These are phyloP conservation scores for Chaitophorus viminalis DNA, from an alignment of 2,888 invertebrate genomes.

Conservation along the genomic window DNA sequence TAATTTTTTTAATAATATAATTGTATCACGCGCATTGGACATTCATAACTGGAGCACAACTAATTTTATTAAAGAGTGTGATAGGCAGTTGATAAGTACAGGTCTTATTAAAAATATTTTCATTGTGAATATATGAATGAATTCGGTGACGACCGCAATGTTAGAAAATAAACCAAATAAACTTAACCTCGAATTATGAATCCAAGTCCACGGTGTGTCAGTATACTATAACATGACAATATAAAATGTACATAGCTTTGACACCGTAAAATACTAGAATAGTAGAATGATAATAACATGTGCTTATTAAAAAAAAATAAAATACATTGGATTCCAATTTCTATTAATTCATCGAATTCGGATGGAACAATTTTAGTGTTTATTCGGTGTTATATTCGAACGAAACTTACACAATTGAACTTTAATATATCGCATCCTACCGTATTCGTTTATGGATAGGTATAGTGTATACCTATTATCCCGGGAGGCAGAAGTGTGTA, in stretches of 20 bases:
- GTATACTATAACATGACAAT: background rate
- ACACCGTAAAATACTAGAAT: too few relatives aligned
- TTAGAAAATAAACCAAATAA: background rate
- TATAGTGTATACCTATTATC: too few relatives aligned
- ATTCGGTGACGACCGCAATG: background rate
- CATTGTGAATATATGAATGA: too few relatives aligned
- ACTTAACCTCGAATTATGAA: background rate
- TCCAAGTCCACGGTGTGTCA: too few relatives aligned
- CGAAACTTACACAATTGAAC: background rate
- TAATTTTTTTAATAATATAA: too few relatives aligned
- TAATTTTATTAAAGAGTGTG: background rate
- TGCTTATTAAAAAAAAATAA: too few relatives aligned
- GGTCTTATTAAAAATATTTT: background rate
- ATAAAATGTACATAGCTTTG: background rate
- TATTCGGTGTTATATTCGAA: background rate
- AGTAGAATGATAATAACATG: too few relatives aligned
- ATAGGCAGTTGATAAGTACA: background rate
- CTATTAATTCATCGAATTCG: background rate
- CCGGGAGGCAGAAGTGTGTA: too few relatives aligned
- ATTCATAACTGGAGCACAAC: background rate
- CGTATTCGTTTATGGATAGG: background rate
- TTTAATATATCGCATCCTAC: background rate
- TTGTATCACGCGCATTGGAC: background rate
- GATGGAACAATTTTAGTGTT: background rate
- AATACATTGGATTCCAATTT: too few relatives aligned